A percentile compares a stretch with the other conserved stretches of the same genome.
These are phyloP conservation scores for Zosterops hypoxanthus DNA, from an alignment of 2,113 vertebrate genomes.

Conservation along the genomic window DNA sequence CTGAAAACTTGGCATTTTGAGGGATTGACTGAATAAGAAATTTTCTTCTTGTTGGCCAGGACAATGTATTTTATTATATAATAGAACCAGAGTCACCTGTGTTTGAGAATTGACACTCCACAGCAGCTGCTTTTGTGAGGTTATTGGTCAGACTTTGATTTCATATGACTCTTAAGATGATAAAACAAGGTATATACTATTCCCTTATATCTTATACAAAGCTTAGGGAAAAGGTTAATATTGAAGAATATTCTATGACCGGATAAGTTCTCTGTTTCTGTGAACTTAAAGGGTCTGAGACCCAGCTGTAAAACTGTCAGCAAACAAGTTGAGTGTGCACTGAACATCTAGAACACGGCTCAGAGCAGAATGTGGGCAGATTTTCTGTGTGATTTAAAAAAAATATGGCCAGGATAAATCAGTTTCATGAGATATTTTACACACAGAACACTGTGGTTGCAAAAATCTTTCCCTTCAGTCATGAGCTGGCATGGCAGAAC, in stretches of 20 bases:
- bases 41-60: background rate
- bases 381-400: background rate
- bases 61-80: background rate
- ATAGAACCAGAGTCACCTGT: background rate
- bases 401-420: background rate
- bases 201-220: background rate
- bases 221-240: background rate
- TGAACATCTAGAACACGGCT: background rate
- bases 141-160: background rate
- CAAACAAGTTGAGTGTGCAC: background rate
- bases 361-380: background rate
- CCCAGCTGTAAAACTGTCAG: background rate
- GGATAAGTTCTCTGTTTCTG: background rate
- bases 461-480: background rate
- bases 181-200: background rate
- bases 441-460: accelerated
- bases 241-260: background rate
- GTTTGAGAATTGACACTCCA: background rate
- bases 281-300: background rate
- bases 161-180: background rate
- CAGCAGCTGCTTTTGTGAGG: background rate
- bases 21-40: background rate
- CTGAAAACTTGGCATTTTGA: background rate
- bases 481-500: background rate
- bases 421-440: background rate